Evolutionary conservation across 2,888 invertebrate species (phyloP).

Genomic region (Endomychus coccineus): DNA sequence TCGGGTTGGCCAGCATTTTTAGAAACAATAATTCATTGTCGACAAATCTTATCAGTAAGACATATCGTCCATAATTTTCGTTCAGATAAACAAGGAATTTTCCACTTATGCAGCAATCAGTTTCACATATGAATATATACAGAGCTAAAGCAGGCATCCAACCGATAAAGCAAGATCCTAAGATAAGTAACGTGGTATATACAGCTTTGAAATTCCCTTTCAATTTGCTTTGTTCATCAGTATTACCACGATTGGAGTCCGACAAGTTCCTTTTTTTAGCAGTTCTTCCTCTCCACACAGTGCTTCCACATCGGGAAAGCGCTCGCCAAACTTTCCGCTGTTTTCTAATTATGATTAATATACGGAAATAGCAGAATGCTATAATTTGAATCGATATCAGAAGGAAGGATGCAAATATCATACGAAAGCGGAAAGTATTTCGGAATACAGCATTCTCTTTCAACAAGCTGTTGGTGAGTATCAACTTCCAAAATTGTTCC

Average conservation of each 20-base stretch:
- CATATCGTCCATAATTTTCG: conserved; percentile 23
- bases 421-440: conserved; percentile 42
- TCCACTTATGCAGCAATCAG: conserved; percentile 32
- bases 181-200: conserved; percentile 54
- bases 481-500: too few species aligned
- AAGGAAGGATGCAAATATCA: conserved; percentile 48
- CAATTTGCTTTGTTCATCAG: conserved; percentile 38
- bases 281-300: conserved; percentile 27
- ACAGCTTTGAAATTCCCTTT: conserved; percentile 51
- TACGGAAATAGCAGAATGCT: conserved; percentile 53
- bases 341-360: conserved; percentile 50
- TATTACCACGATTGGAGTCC: conserved; percentile 19
- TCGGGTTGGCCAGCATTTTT: conserved; percentile 57
- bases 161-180: conserved; percentile 53
- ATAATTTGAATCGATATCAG: conserved; percentile 52
- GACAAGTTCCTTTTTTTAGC: conserved; percentile 14
- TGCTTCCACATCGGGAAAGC: conserved; percentile 41
- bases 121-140: conserved; percentile 50
- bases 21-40: conserved; percentile 52
- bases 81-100: conserved; percentile 24
- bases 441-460: conserved; percentile 44
- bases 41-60: conserved; percentile 25
- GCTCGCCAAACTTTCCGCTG: conserved; percentile 48
- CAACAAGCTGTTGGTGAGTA: too few species aligned
- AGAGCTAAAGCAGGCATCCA: conserved; percentile 56